A percentile compares a stretch with the other conserved stretches of the same genome.
phyloP scores from a whole-genome alignment of 2,797 vertebrate genomes.

The Chiroxiphia lanceolata region DNA sequence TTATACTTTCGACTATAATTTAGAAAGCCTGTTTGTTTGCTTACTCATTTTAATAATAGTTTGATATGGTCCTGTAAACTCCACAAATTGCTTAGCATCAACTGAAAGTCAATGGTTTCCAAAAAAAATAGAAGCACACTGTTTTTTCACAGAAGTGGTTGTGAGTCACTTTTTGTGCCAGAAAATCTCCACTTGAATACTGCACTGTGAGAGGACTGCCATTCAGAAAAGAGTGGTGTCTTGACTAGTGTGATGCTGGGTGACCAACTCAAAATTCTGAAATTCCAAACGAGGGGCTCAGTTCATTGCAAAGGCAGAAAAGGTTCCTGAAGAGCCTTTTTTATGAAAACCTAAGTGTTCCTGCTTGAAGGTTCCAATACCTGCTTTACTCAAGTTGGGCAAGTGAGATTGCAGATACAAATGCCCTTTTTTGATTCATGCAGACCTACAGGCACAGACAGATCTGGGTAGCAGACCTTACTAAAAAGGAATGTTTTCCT shows the following conservation, averaged over 20 bases:
- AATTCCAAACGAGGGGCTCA: background rate
- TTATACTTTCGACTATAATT: background rate
- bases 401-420: background rate
- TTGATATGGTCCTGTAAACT: background rate
- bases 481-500: background rate
- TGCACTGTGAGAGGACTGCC: background rate
- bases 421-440: background rate
- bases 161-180: background rate
- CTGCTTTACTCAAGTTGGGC: background rate
- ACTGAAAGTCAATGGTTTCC: background rate
- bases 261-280: background rate
- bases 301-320: background rate
- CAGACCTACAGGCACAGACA: background rate
- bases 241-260: background rate
- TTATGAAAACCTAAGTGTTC: background rate
- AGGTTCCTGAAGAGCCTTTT: background rate
- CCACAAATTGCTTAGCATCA: background rate
- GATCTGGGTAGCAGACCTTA: background rate
- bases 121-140: background rate
- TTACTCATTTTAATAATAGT: background rate
- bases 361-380: background rate
- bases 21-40: background rate
- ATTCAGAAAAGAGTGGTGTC: background rate
- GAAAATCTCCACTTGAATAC: background rate
- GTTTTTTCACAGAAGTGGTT: background rate